phyloP scores from a whole-genome alignment of 2,888 invertebrate species.

The Ceriagrion tenellum region DNA sequence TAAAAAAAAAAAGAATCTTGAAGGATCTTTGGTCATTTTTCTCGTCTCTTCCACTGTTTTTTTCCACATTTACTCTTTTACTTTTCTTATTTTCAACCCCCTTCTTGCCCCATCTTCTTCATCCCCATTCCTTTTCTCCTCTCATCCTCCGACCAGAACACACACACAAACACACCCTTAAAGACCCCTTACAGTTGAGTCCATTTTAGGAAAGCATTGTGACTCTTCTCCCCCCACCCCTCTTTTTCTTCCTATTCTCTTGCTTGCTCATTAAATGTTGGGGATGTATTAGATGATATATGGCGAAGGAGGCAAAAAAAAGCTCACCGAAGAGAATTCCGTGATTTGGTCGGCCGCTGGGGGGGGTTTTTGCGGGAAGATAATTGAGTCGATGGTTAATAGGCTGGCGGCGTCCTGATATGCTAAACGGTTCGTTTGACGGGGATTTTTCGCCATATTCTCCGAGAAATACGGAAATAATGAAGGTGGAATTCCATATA shows the following conservation, averaged over 20 bases:
- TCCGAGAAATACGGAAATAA: constrained; percentile 30
- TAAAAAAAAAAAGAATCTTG: constrained; percentile 38
- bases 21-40: constrained; percentile 21
- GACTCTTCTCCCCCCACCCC: neutral
- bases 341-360: neutral
- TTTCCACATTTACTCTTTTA: too few species aligned
- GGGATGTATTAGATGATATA: constrained; percentile 38
- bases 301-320: neutral
- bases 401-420: constrained; percentile 7
- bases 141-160: neutral
- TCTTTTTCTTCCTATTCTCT: neutral
- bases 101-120: neutral
- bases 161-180: neutral
- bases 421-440: constrained; percentile 39
- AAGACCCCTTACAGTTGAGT: neutral
- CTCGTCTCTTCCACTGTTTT: neutral
- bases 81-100: constrained; percentile 23
- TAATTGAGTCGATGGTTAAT: constrained; percentile 16
- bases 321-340: neutral
- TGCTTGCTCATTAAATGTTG: constrained; percentile 31
- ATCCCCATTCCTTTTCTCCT: neutral
- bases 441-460: neutral
- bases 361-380: neutral
- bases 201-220: constrained; percentile 61
- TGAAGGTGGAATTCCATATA: constrained; percentile 11